These are phyloP conservation scores for Marcusenius ussheri DNA, from an alignment of 2,113 vertebrate species.

Conservation along the genomic window DNA sequence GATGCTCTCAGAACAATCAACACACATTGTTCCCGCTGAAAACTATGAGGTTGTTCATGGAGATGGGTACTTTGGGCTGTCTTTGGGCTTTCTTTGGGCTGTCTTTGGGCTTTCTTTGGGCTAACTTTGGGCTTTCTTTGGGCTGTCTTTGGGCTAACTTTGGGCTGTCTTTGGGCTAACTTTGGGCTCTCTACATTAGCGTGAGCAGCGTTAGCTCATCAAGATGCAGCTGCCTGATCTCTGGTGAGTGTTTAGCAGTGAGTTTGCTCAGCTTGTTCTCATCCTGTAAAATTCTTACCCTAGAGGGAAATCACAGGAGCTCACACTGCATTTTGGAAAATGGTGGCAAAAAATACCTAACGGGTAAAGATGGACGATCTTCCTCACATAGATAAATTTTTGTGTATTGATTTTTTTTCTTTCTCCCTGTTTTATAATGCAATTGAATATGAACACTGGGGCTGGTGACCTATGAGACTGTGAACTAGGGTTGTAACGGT, in stretches of 20 bases:
- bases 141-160: slow-evolving; percentile 37
- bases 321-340: background rate
- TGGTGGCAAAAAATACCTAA: background rate
- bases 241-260: background rate
- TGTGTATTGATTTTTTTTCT: background rate
- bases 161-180: slow-evolving; percentile 46
- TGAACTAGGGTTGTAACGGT: too few species aligned
- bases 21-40: slow-evolving; percentile 40
- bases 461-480: background rate
- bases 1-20: slow-evolving; percentile 52
- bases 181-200: slow-evolving; percentile 13
- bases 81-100: slow-evolving; percentile 43
- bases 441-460: background rate
- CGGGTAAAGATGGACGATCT: background rate
- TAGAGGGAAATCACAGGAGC: background rate
- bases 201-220: background rate
- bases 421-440: background rate
- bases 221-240: background rate
- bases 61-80: slow-evolving; percentile 34
- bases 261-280: background rate
- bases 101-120: slow-evolving; percentile 20
- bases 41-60: slow-evolving; percentile 50
- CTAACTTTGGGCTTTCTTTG: slow-evolving; percentile 41
- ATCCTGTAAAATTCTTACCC: background rate
- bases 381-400: background rate